A percentile compares a stretch with the other conserved stretches of the same genome.
These are phyloP conservation scores for Hirtodrosophila histrioides DNA, from an alignment of 2,888 invertebrate species.

Conservation along the genomic window DNA sequence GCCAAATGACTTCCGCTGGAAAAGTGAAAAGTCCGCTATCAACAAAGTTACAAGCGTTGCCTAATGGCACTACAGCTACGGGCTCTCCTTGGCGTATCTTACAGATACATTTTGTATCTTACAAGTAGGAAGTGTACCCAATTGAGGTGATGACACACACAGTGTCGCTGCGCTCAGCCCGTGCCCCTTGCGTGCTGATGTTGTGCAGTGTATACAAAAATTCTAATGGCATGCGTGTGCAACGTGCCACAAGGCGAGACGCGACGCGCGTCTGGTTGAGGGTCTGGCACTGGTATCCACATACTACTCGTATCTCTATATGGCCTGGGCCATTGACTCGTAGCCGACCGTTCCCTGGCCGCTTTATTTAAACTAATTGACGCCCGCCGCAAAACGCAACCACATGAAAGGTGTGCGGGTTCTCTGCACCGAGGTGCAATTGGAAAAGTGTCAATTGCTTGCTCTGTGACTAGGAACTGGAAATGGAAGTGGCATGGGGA, in stretches of 20 bases:
- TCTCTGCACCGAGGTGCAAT: constrained; percentile 65
- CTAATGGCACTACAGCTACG: constrained; percentile 53
- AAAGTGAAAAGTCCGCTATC: constrained; percentile 67
- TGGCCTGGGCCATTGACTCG: constrained; percentile 73
- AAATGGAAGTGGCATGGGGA: not conserved
- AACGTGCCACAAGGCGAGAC: constrained; percentile 51
- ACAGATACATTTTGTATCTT: constrained; percentile 69
- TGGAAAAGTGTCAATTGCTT: constrained; percentile 78
- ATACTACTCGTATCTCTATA: constrained; percentile 18
- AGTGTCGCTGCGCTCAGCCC: constrained; percentile 34
- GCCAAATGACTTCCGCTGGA: constrained; percentile 72
- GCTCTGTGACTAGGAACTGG: constrained; percentile 19
- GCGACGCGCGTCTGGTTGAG: constrained; percentile 25
- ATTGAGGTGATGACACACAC: constrained; percentile 82
- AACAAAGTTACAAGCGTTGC: constrained; percentile 52
- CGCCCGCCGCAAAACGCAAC: constrained; percentile 55
- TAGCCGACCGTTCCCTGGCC: constrained; percentile 30
- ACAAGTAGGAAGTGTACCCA: constrained; percentile 83
- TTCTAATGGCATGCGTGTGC: constrained; percentile 70
- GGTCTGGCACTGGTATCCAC: constrained; percentile 24
- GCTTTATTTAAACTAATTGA: constrained; percentile 80
- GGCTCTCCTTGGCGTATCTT: constrained; percentile 42
- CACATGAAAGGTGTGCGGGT: constrained; percentile 65
- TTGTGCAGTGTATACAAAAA: constrained; percentile 65
- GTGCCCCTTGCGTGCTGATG: constrained; percentile 36